Evolutionary conservation across 2,797 vertebrate genomes (phyloP), one percentile per base, ranked within the genome.

Genomic region (Phyllotis vaccarum): DNA sequence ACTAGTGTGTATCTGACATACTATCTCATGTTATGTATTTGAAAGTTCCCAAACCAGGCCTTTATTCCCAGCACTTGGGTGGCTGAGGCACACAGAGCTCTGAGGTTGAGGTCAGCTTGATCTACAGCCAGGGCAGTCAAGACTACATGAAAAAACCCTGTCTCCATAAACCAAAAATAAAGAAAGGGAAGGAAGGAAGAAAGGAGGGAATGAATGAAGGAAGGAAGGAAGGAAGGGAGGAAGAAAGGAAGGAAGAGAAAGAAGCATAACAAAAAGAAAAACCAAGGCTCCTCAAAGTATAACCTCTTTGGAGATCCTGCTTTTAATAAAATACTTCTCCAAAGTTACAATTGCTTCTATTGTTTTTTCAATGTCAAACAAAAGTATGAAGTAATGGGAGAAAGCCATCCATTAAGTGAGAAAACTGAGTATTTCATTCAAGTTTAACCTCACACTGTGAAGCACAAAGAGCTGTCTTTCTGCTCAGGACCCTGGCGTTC

Each of bases 381-480:
- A 66, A 94, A n/a, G 21, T 21, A 62, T 66, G 66, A 64, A 40
- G 14, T 68, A 54, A 68, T 60, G 75, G 94, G 54, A 74, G 85
- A 86, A 96, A 96, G 86, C 3, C 3, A 5, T 91, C 58, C 66
- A 43, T 62, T 76, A 86, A 81, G 37, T 68, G 46, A 96, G 79
- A 70, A 62, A 75, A 89, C 13, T 66, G 78, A 37, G 66, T 52
- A 64, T 75, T 52, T 90, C 64, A 90, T 72, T 95, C 21, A 82
- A 94, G 85, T 89, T 75, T 81, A 91, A 94, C 83, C 90, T 93
- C 66, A 24, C 17, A 83, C 49, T 85, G 16, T 88, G 43, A 90
- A n/a, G 62, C 83, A 87, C 16, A 85, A 95, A 80, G 90, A 91
- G 64, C 34, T 93, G 24, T 10, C 70, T 24, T 86, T 95, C 43